phyloP scores from a whole-genome alignment of 2,113 vertebrate species.

The Nannospalax galili region DNA sequence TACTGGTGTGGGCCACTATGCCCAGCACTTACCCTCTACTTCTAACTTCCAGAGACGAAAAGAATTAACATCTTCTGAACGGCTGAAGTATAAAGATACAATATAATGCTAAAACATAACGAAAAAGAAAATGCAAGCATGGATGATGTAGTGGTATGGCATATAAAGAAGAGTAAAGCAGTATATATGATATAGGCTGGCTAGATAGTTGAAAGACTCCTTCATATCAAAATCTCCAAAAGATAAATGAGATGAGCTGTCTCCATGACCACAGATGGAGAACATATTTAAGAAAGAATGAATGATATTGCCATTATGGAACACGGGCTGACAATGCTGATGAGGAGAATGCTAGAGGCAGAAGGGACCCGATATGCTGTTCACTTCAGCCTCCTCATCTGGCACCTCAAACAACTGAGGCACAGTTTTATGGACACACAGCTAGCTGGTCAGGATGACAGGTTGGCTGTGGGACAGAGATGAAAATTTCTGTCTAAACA shows the following conservation, averaged over 20 bases:
- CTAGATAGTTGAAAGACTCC: neutral
- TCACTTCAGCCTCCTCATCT: neutral
- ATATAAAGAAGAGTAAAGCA: neutral
- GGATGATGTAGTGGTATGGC: neutral
- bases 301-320: neutral
- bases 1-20: neutral
- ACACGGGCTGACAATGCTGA: neutral
- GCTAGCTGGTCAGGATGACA: neutral
- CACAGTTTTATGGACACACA: neutral
- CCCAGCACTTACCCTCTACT: neutral
- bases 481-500: neutral
- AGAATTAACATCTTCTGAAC: neutral
- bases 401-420: neutral
- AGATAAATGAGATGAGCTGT: neutral
- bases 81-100: neutral
- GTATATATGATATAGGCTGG: neutral
- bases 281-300: neutral
- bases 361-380: neutral
- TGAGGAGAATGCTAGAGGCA: neutral
- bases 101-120: neutral
- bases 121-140: neutral
- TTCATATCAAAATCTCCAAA: neutral
- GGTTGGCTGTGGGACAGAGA: neutral
- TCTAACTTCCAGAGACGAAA: constrained; percentile 12
- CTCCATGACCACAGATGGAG: neutral